These are phyloP conservation scores for Lonchura striata DNA, from an alignment of 2,113 vertebrate genomes.

Conservation along the genomic window DNA sequence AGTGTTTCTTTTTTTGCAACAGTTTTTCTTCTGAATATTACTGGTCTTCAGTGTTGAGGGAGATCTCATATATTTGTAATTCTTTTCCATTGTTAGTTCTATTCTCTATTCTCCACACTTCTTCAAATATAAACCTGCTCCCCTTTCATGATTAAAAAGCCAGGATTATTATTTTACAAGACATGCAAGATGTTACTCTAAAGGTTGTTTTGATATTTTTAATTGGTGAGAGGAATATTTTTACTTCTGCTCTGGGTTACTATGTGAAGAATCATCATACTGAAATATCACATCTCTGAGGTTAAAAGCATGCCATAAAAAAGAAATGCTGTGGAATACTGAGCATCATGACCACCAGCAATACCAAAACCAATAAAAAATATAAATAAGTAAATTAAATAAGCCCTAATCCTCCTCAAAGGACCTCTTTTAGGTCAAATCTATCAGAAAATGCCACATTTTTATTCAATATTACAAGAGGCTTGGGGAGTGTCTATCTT, in stretches of 20 bases:
- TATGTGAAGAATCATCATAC: not conserved
- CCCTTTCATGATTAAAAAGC: not conserved
- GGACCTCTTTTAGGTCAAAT: not conserved
- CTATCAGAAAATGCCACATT: not conserved
- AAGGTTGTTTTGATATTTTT: not conserved
- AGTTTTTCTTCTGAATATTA: not conserved
- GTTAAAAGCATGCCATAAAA: not conserved
- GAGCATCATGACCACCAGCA: not conserved
- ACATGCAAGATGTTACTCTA: not conserved
- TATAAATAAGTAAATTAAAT: not conserved
- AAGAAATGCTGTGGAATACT: not conserved
- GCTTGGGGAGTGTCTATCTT: not conserved
- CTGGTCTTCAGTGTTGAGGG: not conserved
- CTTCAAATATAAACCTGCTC: not conserved
- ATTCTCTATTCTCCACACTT: not conserved
- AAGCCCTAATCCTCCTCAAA: not conserved
- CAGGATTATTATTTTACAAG: not conserved
- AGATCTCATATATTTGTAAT: not conserved
- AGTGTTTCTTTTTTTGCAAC: not conserved
- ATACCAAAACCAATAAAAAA: not conserved
- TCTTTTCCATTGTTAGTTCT: not conserved
- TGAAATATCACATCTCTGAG: constrained; percentile 10
- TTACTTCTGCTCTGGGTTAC: not conserved
- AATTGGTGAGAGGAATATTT: not conserved
- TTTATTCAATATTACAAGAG: not conserved